These are phyloP conservation scores for Mixornis gularis DNA, from an alignment of 2,113 vertebrate genomes.

Conservation along the genomic window DNA sequence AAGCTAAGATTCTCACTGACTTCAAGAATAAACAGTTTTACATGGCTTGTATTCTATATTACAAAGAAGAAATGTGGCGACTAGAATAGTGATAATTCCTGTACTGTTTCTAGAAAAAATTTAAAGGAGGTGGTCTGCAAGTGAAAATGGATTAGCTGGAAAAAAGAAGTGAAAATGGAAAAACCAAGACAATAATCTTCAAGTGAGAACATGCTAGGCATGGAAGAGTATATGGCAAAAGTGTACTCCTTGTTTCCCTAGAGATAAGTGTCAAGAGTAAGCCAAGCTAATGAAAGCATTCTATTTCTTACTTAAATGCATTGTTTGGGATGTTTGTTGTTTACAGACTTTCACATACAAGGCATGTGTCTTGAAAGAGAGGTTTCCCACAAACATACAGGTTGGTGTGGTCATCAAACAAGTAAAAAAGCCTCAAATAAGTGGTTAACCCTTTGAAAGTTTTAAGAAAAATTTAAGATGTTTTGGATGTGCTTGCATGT, in stretches of 20 bases:
- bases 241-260: neutral
- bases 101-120: neutral
- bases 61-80: fast-evolving
- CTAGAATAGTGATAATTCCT: neutral
- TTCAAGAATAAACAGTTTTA: neutral
- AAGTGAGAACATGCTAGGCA: neutral
- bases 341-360: neutral
- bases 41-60: neutral
- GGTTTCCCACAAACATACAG: neutral
- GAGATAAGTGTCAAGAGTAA: neutral
- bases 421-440: neutral
- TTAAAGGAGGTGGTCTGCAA: neutral
- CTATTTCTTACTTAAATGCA: neutral
- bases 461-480: neutral
- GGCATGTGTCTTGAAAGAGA: neutral
- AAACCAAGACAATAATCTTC: neutral
- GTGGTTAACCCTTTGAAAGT: neutral
- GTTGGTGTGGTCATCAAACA: neutral
- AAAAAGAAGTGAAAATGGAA: neutral
- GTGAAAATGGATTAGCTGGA: neutral
- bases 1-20: neutral
- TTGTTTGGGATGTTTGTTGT: neutral
- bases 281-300: neutral
- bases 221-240: neutral
- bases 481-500: neutral